phyloP scores from a whole-genome alignment of 2,113 vertebrate species.

The Paramormyrops kingsleyae region DNA sequence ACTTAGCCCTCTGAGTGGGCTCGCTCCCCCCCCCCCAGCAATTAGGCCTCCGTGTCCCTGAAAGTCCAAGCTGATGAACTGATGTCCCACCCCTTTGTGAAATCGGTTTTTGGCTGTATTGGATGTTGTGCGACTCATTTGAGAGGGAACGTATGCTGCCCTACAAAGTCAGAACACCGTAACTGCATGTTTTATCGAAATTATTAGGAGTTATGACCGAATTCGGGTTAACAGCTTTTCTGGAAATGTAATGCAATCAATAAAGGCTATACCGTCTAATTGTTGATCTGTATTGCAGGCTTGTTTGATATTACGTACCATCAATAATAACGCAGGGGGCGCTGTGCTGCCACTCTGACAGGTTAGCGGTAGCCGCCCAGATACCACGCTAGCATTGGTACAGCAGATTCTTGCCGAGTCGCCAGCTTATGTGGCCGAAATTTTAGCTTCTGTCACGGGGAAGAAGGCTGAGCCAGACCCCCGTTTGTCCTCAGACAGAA shows the following conservation, averaged over 20 bases:
- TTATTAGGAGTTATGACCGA: background rate
- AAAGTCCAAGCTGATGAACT: background rate
- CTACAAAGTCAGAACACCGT: background rate
- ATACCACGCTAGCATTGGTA: slow-evolving; percentile 38
- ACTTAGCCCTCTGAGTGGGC: background rate
- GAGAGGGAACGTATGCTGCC: background rate
- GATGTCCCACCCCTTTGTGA: background rate
- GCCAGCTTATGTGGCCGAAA: slow-evolving; percentile 18
- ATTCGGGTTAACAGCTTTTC: background rate
- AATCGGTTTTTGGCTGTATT: background rate
- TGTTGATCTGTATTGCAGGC: background rate
- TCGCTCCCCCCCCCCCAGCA: background rate
- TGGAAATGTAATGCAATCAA: background rate
- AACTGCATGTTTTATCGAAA: background rate
- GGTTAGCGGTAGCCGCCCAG: slow-evolving; percentile 48
- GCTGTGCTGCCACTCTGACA: slow-evolving; percentile 50
- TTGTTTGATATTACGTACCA: background rate
- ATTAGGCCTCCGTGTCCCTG: background rate
- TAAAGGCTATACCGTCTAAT: background rate
- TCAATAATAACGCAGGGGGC: slow-evolving; percentile 25
- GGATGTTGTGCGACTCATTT: background rate
- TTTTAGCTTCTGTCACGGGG: background rate
- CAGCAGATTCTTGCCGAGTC: slow-evolving; percentile 34
- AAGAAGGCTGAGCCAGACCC: background rate
- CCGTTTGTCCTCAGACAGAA: background rate